These are phyloP conservation scores for Drosophila kurseongensis DNA, from an alignment of 1,140 invertebrate species.

Conservation along the genomic window DNA sequence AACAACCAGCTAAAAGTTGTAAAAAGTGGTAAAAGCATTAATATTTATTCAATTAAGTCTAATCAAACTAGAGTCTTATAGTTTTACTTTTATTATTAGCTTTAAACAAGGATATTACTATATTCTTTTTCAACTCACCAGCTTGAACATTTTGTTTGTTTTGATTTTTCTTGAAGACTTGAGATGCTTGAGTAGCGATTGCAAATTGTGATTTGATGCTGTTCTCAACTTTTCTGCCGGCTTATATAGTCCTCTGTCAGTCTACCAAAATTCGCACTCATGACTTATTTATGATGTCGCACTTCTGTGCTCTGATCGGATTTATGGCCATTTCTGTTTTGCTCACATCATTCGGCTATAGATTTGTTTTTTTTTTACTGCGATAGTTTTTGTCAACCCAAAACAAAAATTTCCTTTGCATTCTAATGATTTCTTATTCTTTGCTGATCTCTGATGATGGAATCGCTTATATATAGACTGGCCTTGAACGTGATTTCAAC, in stretches of 20 bases:
- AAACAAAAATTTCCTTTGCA: conserved; percentile 53
- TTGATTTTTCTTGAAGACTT: conserved; percentile 38
- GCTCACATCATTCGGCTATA: conserved; percentile 33
- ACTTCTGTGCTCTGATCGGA: conserved; percentile 41
- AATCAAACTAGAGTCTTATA: no score
- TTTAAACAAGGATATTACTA: no score
- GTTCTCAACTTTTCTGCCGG: conserved; percentile 1
- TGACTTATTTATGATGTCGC: conserved; percentile 74
- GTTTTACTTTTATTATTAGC: no score
- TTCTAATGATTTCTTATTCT: conserved; percentile 74
- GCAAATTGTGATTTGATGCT: conserved; percentile 69
- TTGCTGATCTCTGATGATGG: conserved; percentile 47
- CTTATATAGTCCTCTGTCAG: conserved; percentile 62
- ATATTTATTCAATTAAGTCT: no score
- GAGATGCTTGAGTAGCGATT: conserved; percentile 56
- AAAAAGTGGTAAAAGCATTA: not conserved
- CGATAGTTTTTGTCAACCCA: conserved; percentile 56
- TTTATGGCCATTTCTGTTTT: conserved; percentile 59
- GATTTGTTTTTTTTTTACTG: conserved; percentile 38
- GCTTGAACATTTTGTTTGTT: conserved; percentile 79
- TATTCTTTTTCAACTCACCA: conserved; percentile 52
- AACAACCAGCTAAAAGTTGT: conserved; percentile 56
- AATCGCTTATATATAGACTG: conserved; percentile 46
- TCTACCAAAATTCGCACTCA: conserved; percentile 39
- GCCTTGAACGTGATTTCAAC: conserved; percentile 61